Evolutionary conservation across 1,140 invertebrate species (phyloP).

Genomic region (Leptoteleia sp.): DNA sequence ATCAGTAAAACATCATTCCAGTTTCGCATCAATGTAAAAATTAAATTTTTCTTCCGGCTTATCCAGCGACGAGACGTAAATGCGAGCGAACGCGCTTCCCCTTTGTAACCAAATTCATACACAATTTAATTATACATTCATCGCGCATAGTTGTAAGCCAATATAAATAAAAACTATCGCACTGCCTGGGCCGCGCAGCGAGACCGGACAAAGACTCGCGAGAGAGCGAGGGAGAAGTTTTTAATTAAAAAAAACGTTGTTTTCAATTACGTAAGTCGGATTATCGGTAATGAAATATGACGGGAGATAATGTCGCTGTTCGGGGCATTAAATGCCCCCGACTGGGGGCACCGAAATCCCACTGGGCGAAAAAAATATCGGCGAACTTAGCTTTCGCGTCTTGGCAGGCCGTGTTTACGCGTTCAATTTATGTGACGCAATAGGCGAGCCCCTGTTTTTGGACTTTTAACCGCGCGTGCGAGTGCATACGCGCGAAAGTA

Average conservation of each 20-base stretch:
- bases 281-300: constrained; percentile 20
- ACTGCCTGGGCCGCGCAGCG: neutral
- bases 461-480: constrained; percentile 57
- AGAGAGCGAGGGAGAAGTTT: neutral
- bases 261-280: constrained; percentile 35
- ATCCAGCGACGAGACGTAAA: constrained; percentile 19
- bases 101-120: constrained; percentile 35
- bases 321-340: too few relatives aligned
- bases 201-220: neutral
- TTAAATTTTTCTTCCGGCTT: constrained; percentile 36
- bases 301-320: constrained; percentile 22
- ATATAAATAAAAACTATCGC: constrained; percentile 26
- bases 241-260: constrained; percentile 43
- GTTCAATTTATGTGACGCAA: constrained; percentile 45
- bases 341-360: constrained; percentile 7
- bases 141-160: constrained; percentile 30
- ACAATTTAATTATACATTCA: constrained; percentile 39
- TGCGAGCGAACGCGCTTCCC: constrained; percentile 7
- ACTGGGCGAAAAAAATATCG: constrained; percentile 28
- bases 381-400: constrained; percentile 34
- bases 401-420: constrained; percentile 48
- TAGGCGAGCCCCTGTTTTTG: constrained; percentile 48
- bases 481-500: constrained; percentile 50
- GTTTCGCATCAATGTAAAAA: constrained; percentile 41
- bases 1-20: constrained; percentile 46